Conservation (phyloP, 2,113 vertebrate genomes). For the Cettia cetti region DNA sequence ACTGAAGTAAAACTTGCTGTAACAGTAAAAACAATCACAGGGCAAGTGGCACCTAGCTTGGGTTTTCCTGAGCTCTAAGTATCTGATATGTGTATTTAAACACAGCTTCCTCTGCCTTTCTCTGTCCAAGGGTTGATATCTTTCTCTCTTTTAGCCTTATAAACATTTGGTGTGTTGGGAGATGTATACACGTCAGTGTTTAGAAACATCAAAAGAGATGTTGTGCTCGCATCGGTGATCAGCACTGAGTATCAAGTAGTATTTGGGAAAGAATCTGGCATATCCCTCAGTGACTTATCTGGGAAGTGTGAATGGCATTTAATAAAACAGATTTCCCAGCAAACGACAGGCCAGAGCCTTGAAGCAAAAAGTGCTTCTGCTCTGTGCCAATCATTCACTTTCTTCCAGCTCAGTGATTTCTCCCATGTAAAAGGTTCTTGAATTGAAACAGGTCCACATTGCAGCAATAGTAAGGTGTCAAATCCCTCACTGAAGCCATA, state of each 20-base stretch:
- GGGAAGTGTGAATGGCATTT: slow-evolving; percentile 64
- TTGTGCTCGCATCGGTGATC: slow-evolving; percentile 31
- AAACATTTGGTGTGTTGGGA: background rate
- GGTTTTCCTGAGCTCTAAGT: background rate
- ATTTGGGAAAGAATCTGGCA: slow-evolving; percentile 37
- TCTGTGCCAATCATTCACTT: slow-evolving; percentile 59
- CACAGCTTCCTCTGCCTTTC: background rate
- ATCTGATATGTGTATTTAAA: background rate
- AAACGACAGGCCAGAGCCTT: slow-evolving; percentile 54
- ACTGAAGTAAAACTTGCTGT: background rate
- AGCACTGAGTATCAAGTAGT: slow-evolving; percentile 13
- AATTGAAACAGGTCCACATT: background rate
- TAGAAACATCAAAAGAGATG: slow-evolving; percentile 59
- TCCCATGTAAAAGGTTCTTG: slow-evolving; percentile 4
- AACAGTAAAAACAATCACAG: background rate
- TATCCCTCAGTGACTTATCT: slow-evolving; percentile 54
- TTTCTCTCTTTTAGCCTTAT: background rate
- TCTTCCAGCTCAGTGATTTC: slow-evolving; percentile 37
- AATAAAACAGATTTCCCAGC: slow-evolving; percentile 63
- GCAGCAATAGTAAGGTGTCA: background rate
- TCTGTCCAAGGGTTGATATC: background rate
- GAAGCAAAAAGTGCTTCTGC: slow-evolving; percentile 61
- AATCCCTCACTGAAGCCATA: background rate
- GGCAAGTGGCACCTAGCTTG: background rate
- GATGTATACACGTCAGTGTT: slow-evolving; percentile 14